A percentile compares a stretch with the other conserved stretches of the same genome.
Evolutionary conservation across 2,888 invertebrate species (phyloP).

Genomic region (Caprella mutica): DNA sequence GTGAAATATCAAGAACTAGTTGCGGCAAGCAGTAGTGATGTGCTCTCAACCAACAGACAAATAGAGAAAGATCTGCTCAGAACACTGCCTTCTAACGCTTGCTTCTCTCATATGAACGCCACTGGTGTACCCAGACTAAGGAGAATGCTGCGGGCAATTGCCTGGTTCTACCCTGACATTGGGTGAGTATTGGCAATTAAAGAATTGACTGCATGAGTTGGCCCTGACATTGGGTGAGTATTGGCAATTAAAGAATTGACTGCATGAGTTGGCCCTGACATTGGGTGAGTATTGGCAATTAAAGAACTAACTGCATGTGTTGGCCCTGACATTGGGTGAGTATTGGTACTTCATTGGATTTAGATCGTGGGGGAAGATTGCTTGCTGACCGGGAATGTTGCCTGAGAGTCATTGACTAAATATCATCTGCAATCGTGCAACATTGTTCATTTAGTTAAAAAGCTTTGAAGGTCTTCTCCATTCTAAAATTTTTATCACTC

Average conservation of each 20-base stretch:
- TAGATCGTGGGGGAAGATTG: neutral
- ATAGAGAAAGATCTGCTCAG: slow-evolving; percentile 94
- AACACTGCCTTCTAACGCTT: slow-evolving; percentile 92
- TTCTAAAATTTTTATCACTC: no score
- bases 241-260: no score
- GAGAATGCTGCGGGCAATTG: slow-evolving; percentile 76
- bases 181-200: slow-evolving; percentile 46
- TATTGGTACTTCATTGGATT: neutral
- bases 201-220: neutral
- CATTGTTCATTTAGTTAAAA: no score
- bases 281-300: no score
- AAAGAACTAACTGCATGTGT: no score
- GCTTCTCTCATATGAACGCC: slow-evolving; percentile 82
- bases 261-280: no score
- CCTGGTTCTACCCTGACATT: slow-evolving; percentile 88
- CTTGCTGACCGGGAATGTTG: no score
- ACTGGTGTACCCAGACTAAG: slow-evolving; percentile 85
- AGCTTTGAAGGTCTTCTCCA: no score
- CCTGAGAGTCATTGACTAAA: no score
- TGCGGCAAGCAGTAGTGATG: slow-evolving; percentile 4
- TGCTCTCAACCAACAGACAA: slow-evolving; percentile 33
- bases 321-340: no score
- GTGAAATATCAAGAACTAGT: slow-evolving; percentile 4
- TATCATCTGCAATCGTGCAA: no score
- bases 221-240: neutral